These are phyloP conservation scores for Sakesphorus luctuosus DNA, from an alignment of 2,113 vertebrate genomes.

Conservation along the genomic window DNA sequence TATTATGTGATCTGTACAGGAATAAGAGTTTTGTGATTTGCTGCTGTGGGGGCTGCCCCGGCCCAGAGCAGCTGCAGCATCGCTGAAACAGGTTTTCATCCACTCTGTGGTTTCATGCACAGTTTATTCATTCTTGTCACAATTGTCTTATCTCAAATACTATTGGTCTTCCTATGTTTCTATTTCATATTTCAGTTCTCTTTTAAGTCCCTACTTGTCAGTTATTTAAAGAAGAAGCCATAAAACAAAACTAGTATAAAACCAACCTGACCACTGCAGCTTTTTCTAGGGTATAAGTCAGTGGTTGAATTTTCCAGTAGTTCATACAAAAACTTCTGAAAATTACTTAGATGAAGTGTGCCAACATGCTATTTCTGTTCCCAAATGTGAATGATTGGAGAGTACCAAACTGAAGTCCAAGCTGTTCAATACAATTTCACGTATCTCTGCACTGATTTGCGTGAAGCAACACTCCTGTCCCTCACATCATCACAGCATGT, in stretches of 20 bases:
- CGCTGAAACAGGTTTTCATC: not conserved
- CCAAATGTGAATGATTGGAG: not conserved
- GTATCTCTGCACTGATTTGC: rapidly evolving
- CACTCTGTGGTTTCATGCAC: not conserved
- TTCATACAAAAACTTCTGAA: not conserved
- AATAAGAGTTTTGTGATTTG: not conserved
- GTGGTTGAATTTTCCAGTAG: not conserved
- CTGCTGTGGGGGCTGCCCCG: not conserved
- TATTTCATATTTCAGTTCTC: not conserved
- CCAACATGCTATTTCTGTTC: not conserved
- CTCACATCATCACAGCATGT: not conserved
- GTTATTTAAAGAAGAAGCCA: not conserved
- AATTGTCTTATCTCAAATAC: not conserved
- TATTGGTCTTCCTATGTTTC: not conserved
- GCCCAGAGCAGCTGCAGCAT: not conserved
- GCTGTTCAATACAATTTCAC: not conserved
- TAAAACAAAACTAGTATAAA: not conserved
- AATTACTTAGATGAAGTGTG: not conserved
- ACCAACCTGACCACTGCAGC: not conserved
- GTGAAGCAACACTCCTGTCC: not conserved
- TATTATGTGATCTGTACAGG: not conserved
- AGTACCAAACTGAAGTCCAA: not conserved
- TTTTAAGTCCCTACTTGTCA: not conserved
- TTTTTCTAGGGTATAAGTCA: not conserved
- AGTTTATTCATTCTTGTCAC: not conserved